Percentiles rank a stretch among this genome's conserved stretches.
These are phyloP conservation scores for Pristionchus fissidentatus DNA, from an alignment of 2,888 invertebrate species.

Conservation along the genomic window DNA sequence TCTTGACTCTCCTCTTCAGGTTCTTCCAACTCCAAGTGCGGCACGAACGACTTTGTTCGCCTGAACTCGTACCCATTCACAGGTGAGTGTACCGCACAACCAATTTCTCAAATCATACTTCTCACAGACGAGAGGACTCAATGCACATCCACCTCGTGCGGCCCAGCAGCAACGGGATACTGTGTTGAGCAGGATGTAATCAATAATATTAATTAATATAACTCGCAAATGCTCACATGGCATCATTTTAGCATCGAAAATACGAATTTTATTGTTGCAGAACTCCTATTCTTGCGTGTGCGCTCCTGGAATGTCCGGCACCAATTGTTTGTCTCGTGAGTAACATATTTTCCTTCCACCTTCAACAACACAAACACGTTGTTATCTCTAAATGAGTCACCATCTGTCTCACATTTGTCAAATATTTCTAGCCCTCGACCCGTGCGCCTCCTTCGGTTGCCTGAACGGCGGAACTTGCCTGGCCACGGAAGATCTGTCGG, in stretches of 20 bases:
- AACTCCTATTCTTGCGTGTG: neutral
- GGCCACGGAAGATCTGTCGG: neutral
- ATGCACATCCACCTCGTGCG: neutral
- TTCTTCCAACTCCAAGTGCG: neutral
- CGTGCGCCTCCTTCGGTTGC: neutral
- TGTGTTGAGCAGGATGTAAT: slow-evolving; percentile 6
- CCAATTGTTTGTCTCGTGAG: neutral
- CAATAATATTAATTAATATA: too few relatives aligned
- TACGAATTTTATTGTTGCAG: neutral
- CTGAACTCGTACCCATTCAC: neutral
- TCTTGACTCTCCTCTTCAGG: neutral
- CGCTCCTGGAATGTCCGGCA: neutral
- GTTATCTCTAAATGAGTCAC: too few relatives aligned
- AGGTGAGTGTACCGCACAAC: neutral
- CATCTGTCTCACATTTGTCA: too few relatives aligned
- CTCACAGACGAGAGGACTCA: neutral
- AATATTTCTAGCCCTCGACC: neutral
- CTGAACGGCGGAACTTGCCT: neutral
- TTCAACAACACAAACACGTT: neutral
- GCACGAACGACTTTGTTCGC: neutral
- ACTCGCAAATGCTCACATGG: neutral
- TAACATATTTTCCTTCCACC: neutral
- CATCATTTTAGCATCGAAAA: too few relatives aligned
- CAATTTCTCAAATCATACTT: neutral
- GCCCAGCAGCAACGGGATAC: neutral